Evolutionary conservation across 2,797 vertebrate species (phyloP), one percentile per base, ranked within the genome.

Genomic region (Dromococcyx pavoninus): DNA sequence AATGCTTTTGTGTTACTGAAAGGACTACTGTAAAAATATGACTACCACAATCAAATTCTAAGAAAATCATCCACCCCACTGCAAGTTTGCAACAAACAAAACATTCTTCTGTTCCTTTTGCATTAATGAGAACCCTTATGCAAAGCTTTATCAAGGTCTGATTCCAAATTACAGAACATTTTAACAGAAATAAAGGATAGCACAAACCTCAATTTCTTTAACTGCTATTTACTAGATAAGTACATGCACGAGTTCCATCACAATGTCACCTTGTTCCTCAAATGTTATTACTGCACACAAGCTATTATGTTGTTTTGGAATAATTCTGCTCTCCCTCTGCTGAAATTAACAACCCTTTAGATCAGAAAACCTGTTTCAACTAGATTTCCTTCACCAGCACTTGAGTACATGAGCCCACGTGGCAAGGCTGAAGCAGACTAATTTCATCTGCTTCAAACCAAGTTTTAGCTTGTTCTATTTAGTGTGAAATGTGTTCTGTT

Each of bases 201-300:
- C 30, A 77, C 21, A 58, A 65, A 85, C 18, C 13, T n/a, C 5
- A 0, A 0, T 28, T 71, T 77, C 14, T 75, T 48, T 41, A 22
- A 28, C 46, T 66, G 60, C 39, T 71, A 1, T 77, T 65, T 48
- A 89, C 9, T 25, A 70, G 16, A 35, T 27, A 21, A 46, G 6
- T 1, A 56, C 0, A 2, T 4, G 17, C 28, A 3, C 41, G 43
- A 35, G 27, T 51, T 78, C 39, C 46, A 37, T 3, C 5, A 3
- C 89, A 95, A 93, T 81, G 94, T 95, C 93, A 95, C 92, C 92
- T 78, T 93, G 61, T 41, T 57, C 23, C 1, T 76, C 73, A 60
- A 70, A 46, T 84, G 70, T 75, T 93, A 10, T 60, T 81, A 62
- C 43, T 86, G 73, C 48, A 91, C 70, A 95, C 91, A 95, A 53